Conservation (phyloP, 2,113 vertebrate species). For the Epinephelus lanceolatus region DNA sequence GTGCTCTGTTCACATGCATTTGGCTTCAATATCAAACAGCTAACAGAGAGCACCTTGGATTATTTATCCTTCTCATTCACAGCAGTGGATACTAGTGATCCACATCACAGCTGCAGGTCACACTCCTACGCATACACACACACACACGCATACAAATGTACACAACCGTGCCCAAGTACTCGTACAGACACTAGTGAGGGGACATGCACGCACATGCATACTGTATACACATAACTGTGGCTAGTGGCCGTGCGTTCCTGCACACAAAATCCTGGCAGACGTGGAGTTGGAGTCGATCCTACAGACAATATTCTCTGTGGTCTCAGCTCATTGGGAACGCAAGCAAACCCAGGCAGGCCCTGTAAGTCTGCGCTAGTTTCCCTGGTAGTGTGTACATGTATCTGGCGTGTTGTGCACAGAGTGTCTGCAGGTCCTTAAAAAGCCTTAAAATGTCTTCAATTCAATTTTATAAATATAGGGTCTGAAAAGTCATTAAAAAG, state of each 20-base stretch:
- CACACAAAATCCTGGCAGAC: slow-evolving; percentile 34
- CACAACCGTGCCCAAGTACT: slow-evolving; percentile 11
- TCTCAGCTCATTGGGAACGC: slow-evolving; percentile 70
- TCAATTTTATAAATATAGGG: too few relatives aligned
- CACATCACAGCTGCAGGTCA: slow-evolving; percentile 72
- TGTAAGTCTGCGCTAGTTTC: slow-evolving; percentile 4
- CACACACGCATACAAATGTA: slow-evolving; percentile 7
- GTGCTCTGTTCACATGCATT: slow-evolving; percentile 51
- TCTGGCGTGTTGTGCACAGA: not conserved
- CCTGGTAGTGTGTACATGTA: slow-evolving; percentile 5
- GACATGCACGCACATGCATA: slow-evolving; percentile 19
- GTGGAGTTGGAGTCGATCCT: slow-evolving; percentile 8
- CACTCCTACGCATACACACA: slow-evolving; percentile 9
- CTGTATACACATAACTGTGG: not conserved
- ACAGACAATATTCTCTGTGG: slow-evolving; percentile 53
- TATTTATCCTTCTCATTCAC: slow-evolving; percentile 68
- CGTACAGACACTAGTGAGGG: not conserved
- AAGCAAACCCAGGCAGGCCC: slow-evolving; percentile 43
- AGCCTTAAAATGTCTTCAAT: too few relatives aligned
- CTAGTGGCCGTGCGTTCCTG: slow-evolving; percentile 34
- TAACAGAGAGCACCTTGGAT: slow-evolving; percentile 64
- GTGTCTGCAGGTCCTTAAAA: too few relatives aligned
- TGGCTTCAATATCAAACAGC: slow-evolving; percentile 68
- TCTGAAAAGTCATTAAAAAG: too few relatives aligned
- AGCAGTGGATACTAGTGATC: slow-evolving; percentile 62